Evolutionary conservation across 2,797 vertebrate genomes (phyloP).

Genomic region (Anniella stebbinsi): DNA sequence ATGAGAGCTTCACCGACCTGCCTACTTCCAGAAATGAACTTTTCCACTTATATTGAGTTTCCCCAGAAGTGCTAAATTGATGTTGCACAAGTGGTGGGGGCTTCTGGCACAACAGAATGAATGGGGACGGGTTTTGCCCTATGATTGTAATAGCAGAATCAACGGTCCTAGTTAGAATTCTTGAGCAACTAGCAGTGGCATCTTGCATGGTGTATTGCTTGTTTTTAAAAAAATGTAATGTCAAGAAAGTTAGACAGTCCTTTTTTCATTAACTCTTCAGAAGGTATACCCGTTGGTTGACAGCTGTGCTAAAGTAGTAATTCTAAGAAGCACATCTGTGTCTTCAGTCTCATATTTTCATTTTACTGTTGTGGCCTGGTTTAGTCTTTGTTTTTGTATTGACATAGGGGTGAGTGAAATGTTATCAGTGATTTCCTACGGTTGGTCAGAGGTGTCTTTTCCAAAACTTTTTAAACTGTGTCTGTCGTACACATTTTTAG

Average conservation of each 20-base stretch:
- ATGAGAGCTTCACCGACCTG: no score
- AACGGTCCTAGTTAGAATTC: neutral
- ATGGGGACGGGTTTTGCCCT: neutral
- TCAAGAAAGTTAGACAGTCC: neutral
- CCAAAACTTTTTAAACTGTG: neutral
- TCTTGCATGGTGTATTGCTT: neutral
- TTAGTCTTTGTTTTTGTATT: neutral
- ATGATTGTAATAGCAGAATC: neutral
- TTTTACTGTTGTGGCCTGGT: neutral
- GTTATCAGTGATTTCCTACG: neutral
- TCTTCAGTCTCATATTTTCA: neutral
- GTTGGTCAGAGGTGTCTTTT: neutral
- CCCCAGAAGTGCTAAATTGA: no score
- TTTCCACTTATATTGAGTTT: no score
- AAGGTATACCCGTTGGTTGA: neutral
- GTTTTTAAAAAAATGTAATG: neutral
- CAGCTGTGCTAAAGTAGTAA: neutral
- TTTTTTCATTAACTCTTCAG: neutral
- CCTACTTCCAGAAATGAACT: no score
- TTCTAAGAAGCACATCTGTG: neutral
- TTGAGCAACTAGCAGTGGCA: neutral
- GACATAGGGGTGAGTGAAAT: neutral
- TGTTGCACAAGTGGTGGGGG: no score
- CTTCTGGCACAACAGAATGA: no score
- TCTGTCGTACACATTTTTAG: no score